Percentiles rank a stretch among this genome's conserved stretches.
These are phyloP conservation scores for Etheostoma spectabile DNA, from an alignment of 2,113 vertebrate species.

Conservation along the genomic window DNA sequence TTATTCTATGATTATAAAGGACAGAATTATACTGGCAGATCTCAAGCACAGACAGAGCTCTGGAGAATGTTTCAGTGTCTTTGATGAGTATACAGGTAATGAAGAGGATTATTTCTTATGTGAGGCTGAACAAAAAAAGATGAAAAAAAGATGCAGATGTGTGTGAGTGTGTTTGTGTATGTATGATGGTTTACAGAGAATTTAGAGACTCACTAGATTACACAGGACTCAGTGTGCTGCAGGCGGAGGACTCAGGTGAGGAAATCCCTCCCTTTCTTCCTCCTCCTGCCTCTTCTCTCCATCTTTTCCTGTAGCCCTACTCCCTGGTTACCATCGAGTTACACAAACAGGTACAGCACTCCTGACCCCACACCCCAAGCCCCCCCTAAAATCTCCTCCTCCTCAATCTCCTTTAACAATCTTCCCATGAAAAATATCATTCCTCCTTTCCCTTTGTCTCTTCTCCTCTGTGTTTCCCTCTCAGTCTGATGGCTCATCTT, in stretches of 20 bases:
- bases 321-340: constrained; percentile 13
- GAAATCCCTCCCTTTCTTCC: constrained; percentile 15
- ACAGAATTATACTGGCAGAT: constrained; percentile 59
- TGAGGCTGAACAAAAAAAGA: constrained; percentile 8
- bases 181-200: constrained; percentile 28
- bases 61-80: constrained; percentile 39
- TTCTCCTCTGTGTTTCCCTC: constrained; percentile 48
- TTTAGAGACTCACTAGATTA: constrained; percentile 27
- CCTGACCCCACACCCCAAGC: constrained; percentile 12
- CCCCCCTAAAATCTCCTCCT: constrained; percentile 1
- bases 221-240: constrained; percentile 43
- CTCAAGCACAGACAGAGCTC: constrained; percentile 36
- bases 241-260: constrained; percentile 47
- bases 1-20: constrained; percentile 61
- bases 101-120: constrained; percentile 42
- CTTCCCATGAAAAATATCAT: constrained; percentile 59
- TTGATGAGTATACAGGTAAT: constrained; percentile 63
- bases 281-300: background rate
- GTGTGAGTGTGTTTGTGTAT: background rate
- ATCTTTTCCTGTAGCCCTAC: background rate
- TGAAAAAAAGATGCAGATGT: constrained; percentile 6
- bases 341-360: constrained; percentile 55
- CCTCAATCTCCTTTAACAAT: constrained; percentile 56
- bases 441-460: constrained; percentile 52
- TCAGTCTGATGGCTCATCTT: constrained; percentile 71